Percentiles rank a stretch among this genome's conserved stretches.
These are phyloP conservation scores for Tryphoninae sp. DNA, from an alignment of 2,888 invertebrate species.

Conservation along the genomic window DNA sequence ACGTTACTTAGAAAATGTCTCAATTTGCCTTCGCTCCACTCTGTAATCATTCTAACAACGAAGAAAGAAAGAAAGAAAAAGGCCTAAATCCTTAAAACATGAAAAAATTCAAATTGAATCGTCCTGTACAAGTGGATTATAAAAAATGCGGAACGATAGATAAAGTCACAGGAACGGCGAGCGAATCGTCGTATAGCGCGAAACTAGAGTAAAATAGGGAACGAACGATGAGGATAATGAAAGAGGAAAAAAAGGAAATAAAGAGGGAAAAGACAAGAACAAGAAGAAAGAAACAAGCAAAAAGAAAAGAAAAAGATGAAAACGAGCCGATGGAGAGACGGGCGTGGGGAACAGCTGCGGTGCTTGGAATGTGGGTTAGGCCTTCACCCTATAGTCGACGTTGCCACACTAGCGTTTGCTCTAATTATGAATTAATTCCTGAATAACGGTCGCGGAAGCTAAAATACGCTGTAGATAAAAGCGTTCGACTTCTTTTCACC, in stretches of 20 bases:
- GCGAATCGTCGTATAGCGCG: constrained; percentile 13
- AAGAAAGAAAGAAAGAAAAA: too few species aligned
- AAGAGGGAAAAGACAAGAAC: constrained; percentile 38
- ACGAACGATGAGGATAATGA: constrained; percentile 50
- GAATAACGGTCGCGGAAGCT: constrained; percentile 77
- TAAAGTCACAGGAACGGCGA: constrained; percentile 10
- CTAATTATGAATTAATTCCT: constrained; percentile 80
- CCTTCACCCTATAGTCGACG: constrained; percentile 69
- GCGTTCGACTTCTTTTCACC: constrained; percentile 38
- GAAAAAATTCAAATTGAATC: not conserved
- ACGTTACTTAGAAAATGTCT: too few species aligned
- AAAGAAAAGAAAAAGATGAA: constrained; percentile 65
- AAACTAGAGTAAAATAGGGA: constrained; percentile 33
- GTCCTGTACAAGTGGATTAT: not conserved
- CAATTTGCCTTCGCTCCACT: too few species aligned
- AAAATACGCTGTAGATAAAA: constrained; percentile 55
- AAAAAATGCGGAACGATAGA: not conserved
- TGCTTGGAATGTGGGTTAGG: constrained; percentile 77
- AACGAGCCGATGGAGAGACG: constrained; percentile 56
- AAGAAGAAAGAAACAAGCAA: constrained; percentile 63
- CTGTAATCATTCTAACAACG: too few species aligned
- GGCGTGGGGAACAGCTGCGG: constrained; percentile 72
- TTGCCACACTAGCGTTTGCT: constrained; percentile 64
- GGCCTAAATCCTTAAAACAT: too few species aligned
- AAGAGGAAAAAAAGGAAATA: constrained; percentile 12